These are phyloP conservation scores for Branchipolynoe longqiensis DNA, from an alignment of 2,888 invertebrate genomes.

Conservation along the genomic window DNA sequence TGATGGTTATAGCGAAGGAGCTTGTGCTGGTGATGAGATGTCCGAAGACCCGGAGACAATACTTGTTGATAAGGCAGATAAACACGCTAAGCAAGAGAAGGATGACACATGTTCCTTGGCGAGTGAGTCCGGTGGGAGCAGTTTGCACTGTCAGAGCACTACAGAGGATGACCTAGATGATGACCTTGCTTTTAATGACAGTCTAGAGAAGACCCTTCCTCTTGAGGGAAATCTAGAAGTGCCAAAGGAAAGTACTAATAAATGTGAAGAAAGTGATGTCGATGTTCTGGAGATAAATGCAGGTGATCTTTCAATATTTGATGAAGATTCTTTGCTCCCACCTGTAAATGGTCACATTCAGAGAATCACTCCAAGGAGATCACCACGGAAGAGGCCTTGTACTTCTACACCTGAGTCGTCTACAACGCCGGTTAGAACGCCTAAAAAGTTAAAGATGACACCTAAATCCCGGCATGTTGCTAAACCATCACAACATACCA, in stretches of 20 bases:
- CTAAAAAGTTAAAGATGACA: background rate
- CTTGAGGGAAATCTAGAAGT: background rate
- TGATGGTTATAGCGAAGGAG: constrained; percentile 7
- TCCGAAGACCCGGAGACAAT: constrained; percentile 6
- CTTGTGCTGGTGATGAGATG: constrained; percentile 19
- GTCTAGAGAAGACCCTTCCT: background rate
- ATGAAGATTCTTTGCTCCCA: background rate
- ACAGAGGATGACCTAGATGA: constrained; percentile 14
- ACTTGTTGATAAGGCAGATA: background rate
- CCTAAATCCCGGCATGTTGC: background rate
- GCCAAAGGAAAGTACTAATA: background rate
- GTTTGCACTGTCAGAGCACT: background rate
- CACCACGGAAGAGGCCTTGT: background rate
- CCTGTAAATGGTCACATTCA: no score
- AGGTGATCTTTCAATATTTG: constrained; percentile 1
- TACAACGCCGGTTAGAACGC: background rate
- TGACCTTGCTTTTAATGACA: background rate
- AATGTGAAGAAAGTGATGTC: background rate
- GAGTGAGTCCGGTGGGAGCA: constrained; percentile 13
- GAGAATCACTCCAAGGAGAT: background rate
- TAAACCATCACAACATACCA: background rate
- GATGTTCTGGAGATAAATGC: constrained; percentile 5
- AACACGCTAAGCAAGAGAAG: background rate
- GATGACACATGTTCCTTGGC: constrained; percentile 22
- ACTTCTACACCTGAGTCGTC: background rate